phyloP scores from a whole-genome alignment of 2,888 invertebrate species.

The Drosophila melanocephala region DNA sequence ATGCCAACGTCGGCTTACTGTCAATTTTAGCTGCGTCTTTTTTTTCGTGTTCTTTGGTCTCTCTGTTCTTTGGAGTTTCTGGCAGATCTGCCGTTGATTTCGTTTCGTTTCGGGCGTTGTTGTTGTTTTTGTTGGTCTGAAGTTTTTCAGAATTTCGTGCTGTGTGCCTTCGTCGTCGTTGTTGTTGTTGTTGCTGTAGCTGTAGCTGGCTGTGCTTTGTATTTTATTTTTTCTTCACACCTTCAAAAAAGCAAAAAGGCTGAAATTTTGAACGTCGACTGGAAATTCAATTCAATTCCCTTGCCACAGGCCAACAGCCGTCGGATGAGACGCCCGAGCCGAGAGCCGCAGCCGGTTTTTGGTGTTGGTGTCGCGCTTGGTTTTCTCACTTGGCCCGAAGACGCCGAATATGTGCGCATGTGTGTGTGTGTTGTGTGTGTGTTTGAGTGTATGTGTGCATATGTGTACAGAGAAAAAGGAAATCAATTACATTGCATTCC shows the following conservation, averaged over 20 bases:
- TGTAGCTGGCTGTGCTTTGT: constrained; percentile 64
- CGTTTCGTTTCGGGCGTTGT: constrained; percentile 57
- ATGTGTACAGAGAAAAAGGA: constrained; percentile 4
- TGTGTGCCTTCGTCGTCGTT: constrained; percentile 52
- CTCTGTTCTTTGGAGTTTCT: constrained; percentile 35
- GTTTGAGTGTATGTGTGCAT: neutral
- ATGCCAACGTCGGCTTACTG: neutral
- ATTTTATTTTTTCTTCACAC: constrained; percentile 80
- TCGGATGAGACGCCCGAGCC: constrained; percentile 35
- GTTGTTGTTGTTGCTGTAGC: constrained; percentile 26
- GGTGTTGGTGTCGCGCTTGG: constrained; percentile 81
- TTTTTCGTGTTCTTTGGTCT: constrained; percentile 4
- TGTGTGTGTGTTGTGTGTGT: constrained; percentile 3
- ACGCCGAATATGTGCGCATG: constrained; percentile 15
- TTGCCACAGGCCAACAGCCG: constrained; percentile 55
- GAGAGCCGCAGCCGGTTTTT: constrained; percentile 72
- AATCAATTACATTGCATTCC: neutral
- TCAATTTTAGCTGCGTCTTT: neutral
- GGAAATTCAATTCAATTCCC: constrained; percentile 82
- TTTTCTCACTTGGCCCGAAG: constrained; percentile 74
- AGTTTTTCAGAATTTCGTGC: constrained; percentile 80
- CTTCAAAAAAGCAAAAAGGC: constrained; percentile 73
- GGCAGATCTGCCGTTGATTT: constrained; percentile 78
- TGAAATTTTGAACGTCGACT: constrained; percentile 79
- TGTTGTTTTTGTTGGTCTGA: constrained; percentile 43